Evolutionary conservation across 2,797 vertebrate species (phyloP).

Genomic region (Aldrovandia affinis): DNA sequence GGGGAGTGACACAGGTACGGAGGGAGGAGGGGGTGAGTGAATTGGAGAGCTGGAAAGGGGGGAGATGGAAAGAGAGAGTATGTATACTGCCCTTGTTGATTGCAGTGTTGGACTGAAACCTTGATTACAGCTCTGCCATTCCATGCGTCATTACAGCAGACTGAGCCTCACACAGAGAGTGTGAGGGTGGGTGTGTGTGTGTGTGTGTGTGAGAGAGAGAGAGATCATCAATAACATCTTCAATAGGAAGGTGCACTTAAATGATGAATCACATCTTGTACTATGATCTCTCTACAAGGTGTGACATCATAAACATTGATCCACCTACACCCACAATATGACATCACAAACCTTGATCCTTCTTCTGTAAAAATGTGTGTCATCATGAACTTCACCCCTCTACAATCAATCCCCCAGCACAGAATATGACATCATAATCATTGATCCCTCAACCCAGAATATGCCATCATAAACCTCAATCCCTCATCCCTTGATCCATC

Average conservation of each 20-base stretch:
- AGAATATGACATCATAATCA: neutral
- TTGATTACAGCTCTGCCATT: neutral
- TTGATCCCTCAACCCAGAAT: neutral
- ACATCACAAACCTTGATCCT: neutral
- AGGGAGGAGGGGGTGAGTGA: neutral
- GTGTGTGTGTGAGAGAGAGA: neutral
- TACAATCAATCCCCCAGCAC: too few species aligned
- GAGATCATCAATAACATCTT: neutral
- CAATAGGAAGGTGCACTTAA: neutral
- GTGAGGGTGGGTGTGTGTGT: too few species aligned
- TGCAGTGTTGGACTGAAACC: neutral
- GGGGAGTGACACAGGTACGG: neutral
- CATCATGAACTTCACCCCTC: too few species aligned
- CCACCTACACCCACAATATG: neutral
- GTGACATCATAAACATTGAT: conserved; percentile 2
- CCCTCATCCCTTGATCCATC: too few species aligned
- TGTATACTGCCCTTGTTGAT: neutral
- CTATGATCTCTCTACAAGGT: neutral
- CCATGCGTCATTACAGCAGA: neutral
- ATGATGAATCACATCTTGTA: neutral
- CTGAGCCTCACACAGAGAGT: neutral
- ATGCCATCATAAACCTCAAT: too few species aligned
- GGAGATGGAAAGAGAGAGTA: neutral
- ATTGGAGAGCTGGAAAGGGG: neutral
- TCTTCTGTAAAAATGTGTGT: neutral